phyloP scores from a whole-genome alignment of 2,113 vertebrate genomes.

The Lampris incognitus region DNA sequence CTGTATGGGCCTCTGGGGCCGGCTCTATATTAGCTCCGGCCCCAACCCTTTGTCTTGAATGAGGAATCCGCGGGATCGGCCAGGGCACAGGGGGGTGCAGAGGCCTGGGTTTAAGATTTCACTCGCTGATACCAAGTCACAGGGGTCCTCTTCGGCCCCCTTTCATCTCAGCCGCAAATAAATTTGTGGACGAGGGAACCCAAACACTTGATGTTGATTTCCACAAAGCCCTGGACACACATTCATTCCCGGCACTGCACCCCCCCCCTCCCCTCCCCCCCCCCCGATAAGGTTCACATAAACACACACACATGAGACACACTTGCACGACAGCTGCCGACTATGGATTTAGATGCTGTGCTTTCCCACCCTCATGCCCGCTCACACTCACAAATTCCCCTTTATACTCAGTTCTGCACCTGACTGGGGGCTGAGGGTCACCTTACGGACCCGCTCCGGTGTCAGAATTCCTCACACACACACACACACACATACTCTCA shows the following conservation, averaged over 20 bases:
- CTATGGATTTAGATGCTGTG: conserved; percentile 73
- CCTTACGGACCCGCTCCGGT: conserved; percentile 69
- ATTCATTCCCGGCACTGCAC: conserved; percentile 43
- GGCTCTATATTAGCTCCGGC: conserved; percentile 14
- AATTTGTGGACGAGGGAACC: conserved; percentile 56
- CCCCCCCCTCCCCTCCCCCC: no score
- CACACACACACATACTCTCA: conserved; percentile 44
- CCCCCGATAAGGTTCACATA: conserved; percentile 38
- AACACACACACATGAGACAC: conserved; percentile 49
- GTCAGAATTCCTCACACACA: conserved; percentile 63
- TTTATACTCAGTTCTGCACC: conserved; percentile 77
- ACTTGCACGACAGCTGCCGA: conserved; percentile 78
- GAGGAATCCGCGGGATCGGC: conserved; percentile 53
- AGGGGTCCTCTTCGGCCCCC: conserved; percentile 40
- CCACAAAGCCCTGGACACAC: conserved; percentile 28
- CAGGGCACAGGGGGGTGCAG: conserved; percentile 37
- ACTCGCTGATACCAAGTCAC: conserved; percentile 40
- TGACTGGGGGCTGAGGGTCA: conserved; percentile 79
- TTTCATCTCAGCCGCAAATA: conserved; percentile 68
- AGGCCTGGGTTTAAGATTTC: conserved; percentile 58
- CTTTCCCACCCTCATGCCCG: conserved; percentile 74
- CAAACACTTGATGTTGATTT: conserved; percentile 54
- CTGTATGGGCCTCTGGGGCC: conserved; percentile 38
- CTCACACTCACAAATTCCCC: conserved; percentile 76
- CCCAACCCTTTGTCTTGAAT: conserved; percentile 49